Evolutionary conservation across 2,113 vertebrate genomes (phyloP).

Genomic region (Catharus minimus): DNA sequence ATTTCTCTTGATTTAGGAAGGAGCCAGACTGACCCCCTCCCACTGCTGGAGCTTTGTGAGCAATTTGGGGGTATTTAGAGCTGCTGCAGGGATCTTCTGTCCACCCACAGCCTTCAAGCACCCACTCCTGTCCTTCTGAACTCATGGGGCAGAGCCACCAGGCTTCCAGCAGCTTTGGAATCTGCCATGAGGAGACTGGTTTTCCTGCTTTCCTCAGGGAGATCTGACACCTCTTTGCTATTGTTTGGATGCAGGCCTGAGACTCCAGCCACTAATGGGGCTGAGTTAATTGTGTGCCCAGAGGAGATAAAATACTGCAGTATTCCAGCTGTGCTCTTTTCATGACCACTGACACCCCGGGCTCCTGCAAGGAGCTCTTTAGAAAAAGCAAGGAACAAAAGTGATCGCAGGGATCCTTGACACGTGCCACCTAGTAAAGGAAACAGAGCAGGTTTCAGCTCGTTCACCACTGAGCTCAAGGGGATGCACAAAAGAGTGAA

Average conservation of each 20-base stretch:
- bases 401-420: conserved; percentile 45
- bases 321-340: conserved; percentile 8
- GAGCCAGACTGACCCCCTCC: background rate
- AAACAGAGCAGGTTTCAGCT: conserved; percentile 7
- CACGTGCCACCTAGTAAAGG: conserved; percentile 21
- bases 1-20: background rate
- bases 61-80: background rate
- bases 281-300: conserved; percentile 11
- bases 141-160: background rate
- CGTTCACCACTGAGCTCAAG: conserved; percentile 49
- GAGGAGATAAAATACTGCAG: background rate
- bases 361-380: conserved; percentile 45
- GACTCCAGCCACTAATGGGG: background rate
- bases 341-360: background rate
- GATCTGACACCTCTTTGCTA: background rate
- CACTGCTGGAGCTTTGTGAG: background rate
- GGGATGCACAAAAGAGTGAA: conserved; percentile 60
- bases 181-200: background rate
- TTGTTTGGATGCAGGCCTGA: background rate
- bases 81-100: background rate
- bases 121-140: background rate
- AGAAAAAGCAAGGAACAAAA: conserved; percentile 54
- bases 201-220: accelerated
- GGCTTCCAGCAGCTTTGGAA: background rate
- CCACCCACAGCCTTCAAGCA: background rate